Evolutionary conservation across 64 coral and sea anemone genomes (phyloP), one percentile per base, ranked within the genome.

Genomic region (Porites australiensis): DNA sequence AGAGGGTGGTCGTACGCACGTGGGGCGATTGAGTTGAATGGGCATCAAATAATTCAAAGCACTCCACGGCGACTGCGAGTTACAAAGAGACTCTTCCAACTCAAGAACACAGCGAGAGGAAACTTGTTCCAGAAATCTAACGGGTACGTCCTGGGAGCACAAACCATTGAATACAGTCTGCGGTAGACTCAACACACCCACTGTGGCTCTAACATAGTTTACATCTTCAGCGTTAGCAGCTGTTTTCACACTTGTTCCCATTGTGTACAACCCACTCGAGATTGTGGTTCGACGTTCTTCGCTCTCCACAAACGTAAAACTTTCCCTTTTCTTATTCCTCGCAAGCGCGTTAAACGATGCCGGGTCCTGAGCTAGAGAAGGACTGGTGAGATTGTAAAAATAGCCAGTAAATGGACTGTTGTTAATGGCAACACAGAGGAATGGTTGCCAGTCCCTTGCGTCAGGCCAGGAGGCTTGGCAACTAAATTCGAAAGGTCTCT

Each of bases 391-490:
- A 45, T 96, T 96, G 62, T 85, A 96, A 81, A 88, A 96, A 65
- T 87, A 96, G 45, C 95, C 90, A 93, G 58, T 89, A 15, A 96
- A 52, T 1, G 95, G 95, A 19, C 91, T 96, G 87, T 93, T 96
- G 70, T 88, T 89, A 87, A 57, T 90, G 18, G 83, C 57, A 73
- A 96, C 81, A 78, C 95, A 96, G 9, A 96, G 44, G 4, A 96
- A 90, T 11, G 95, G 95, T 48, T 96, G 86, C 91, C 86, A 93
- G 23, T 93, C 86, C 10, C 37, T 89, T 8, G 95, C 58, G 66
- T 96, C 95, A 15, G 95, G 95, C 95, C 95, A 96, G 8, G 95
- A 72, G 58, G 90, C 95, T 63, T 93, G 77, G 87, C 95, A 96
- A 79, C 91, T 96, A 50, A 90, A 96, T 21, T 83, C 90, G 79